phyloP scores from a whole-genome alignment of 2,888 invertebrate genomes.

The Eledone cirrhosa region DNA sequence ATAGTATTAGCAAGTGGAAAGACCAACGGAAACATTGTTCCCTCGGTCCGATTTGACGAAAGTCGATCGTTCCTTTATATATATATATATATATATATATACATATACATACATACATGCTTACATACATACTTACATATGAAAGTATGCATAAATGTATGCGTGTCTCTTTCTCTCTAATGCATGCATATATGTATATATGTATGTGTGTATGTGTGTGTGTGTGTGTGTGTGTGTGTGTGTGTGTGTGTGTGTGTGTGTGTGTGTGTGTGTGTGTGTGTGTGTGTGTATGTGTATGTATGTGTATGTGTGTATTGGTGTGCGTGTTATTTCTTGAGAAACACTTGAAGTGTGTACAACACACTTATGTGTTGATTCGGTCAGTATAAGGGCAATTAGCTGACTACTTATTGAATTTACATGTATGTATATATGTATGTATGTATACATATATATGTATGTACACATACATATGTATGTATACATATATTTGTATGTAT shows the following conservation, averaged over 20 bases:
- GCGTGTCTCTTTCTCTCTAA: background rate
- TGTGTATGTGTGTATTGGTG: background rate
- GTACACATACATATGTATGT: background rate
- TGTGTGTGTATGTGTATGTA: too few species aligned
- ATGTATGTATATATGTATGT: background rate
- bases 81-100: background rate
- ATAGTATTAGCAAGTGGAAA: too few species aligned
- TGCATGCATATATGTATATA: background rate
- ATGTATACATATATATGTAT: background rate
- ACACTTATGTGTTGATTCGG: too few species aligned
- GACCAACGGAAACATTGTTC: too few species aligned
- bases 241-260: background rate
- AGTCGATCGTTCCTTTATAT: background rate
- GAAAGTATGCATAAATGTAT: background rate
- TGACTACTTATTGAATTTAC: too few species aligned
- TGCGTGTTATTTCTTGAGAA: too few species aligned
- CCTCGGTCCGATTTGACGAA: too few species aligned
- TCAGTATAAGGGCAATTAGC: too few species aligned
- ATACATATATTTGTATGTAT: background rate
- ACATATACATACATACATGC: background rate
- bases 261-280: too few species aligned
- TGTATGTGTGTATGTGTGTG: background rate
- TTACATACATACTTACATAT: background rate
- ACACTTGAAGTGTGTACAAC: too few species aligned
- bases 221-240: background rate